phyloP scores from a whole-genome alignment of 2,797 vertebrate genomes.

The Alca torda region DNA sequence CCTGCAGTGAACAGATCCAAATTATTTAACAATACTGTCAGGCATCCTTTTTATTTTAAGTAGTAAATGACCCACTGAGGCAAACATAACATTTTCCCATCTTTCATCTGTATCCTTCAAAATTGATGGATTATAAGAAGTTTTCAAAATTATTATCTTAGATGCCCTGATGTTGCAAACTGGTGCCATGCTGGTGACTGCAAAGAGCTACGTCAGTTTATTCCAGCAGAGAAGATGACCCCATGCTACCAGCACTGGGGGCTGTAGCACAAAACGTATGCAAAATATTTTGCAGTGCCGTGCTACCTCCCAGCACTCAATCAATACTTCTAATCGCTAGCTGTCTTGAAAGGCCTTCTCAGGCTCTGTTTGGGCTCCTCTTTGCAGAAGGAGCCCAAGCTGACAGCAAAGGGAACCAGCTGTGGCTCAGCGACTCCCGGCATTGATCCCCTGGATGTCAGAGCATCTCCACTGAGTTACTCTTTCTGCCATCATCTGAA shows the following conservation, averaged over 20 bases:
- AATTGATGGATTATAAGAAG: not conserved
- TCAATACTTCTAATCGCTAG: not conserved
- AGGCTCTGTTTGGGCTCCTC: not conserved
- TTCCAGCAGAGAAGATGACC: not conserved
- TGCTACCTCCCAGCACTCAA: not conserved
- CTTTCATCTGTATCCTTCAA: not conserved
- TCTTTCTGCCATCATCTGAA: not conserved
- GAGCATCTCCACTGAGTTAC: not conserved
- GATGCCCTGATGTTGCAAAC: not conserved
- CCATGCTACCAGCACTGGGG: not conserved
- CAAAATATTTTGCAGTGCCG: not conserved
- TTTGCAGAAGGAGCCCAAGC: not conserved
- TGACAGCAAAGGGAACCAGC: not conserved
- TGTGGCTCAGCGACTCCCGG: not conserved
- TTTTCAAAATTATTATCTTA: not conserved
- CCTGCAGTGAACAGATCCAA: not conserved
- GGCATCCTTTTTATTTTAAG: not conserved
- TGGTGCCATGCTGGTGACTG: not conserved
- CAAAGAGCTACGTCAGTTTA: not conserved
- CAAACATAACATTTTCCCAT: not conserved
- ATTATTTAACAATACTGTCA: not conserved
- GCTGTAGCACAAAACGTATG: accelerated
- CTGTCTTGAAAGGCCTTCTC: not conserved
- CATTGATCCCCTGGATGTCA: not conserved
- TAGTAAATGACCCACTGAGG: accelerated